Percentiles rank a stretch among this genome's conserved stretches.
These are phyloP conservation scores for Tamandua tetradactyla DNA, from an alignment of 2,797 vertebrate species.

Conservation along the genomic window DNA sequence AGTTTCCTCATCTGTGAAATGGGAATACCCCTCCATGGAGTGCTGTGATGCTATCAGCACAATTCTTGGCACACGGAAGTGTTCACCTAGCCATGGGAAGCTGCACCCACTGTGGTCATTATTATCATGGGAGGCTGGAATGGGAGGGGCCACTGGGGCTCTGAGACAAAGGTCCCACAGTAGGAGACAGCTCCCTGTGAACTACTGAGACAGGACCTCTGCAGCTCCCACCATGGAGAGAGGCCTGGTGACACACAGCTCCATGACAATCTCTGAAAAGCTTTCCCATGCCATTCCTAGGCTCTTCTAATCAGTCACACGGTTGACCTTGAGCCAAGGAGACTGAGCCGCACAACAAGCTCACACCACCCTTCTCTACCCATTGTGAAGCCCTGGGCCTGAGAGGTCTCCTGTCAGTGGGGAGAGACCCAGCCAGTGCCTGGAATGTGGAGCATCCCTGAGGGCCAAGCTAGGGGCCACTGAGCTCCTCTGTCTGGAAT, in stretches of 20 bases:
- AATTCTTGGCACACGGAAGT: not conserved
- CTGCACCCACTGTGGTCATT: not conserved
- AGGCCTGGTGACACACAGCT: not conserved
- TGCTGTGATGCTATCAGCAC: not conserved
- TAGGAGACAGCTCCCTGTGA: too few species aligned
- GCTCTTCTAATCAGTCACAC: slow-evolving; percentile 38
- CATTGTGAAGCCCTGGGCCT: not conserved
- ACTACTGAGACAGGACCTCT: not conserved
- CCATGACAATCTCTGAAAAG: slow-evolving; percentile 51
- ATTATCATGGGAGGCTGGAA: fast-evolving
- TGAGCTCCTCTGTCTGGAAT: not conserved
- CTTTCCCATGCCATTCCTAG: not conserved
- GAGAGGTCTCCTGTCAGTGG: not conserved
- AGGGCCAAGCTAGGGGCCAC: not conserved
- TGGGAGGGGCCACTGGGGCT: too few species aligned
- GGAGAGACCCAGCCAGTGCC: not conserved
- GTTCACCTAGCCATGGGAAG: not conserved
- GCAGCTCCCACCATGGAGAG: not conserved
- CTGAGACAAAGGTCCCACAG: not conserved
- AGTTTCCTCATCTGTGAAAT: not conserved
- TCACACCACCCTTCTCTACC: not conserved
- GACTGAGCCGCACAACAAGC: not conserved
- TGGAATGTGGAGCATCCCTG: not conserved
- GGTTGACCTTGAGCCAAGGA: slow-evolving; percentile 21
- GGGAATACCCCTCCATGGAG: not conserved